These are phyloP conservation scores for Sminthurides aquaticus DNA, from an alignment of 2,888 invertebrate species.

Conservation along the genomic window DNA sequence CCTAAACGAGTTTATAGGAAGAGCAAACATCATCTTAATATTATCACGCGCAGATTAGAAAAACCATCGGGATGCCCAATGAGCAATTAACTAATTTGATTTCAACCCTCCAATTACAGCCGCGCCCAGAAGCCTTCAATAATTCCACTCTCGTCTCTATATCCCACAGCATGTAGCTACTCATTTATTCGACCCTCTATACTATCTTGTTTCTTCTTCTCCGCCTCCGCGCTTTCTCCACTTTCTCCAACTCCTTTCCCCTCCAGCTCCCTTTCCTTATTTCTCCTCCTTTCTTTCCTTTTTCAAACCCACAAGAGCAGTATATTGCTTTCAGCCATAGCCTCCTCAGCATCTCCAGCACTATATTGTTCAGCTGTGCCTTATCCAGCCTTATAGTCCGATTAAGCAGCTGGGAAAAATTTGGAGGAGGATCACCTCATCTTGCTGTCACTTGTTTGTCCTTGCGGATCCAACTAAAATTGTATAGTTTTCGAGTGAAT, in stretches of 20 bases:
- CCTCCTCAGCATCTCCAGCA: too few relatives aligned
- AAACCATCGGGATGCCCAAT: slow-evolving; percentile 44
- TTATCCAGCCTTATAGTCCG: too few relatives aligned
- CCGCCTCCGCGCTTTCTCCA: slow-evolving; percentile 1
- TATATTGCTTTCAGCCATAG: too few relatives aligned
- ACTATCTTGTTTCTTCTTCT: slow-evolving; percentile 5
- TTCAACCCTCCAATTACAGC: slow-evolving; percentile 44
- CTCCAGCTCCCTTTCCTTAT: not conserved
- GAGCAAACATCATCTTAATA: slow-evolving; percentile 44
- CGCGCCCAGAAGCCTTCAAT: not conserved
- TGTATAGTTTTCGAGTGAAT: too few relatives aligned
- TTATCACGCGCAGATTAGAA: slow-evolving; percentile 44
- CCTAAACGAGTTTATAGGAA: slow-evolving; percentile 10
- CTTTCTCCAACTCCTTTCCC: not conserved
- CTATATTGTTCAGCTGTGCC: too few relatives aligned
- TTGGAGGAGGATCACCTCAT: too few relatives aligned
- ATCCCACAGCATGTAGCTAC: not conserved
- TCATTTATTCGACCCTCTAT: not conserved
- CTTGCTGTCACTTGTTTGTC: too few relatives aligned
- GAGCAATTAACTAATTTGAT: slow-evolving; percentile 45
- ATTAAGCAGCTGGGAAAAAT: too few relatives aligned
- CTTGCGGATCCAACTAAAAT: too few relatives aligned
- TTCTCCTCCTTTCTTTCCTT: not conserved
- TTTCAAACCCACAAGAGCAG: too few relatives aligned
- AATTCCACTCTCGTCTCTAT: not conserved